phyloP scores from a whole-genome alignment of 2,797 vertebrate genomes.

The Cirrhinus molitorella region DNA sequence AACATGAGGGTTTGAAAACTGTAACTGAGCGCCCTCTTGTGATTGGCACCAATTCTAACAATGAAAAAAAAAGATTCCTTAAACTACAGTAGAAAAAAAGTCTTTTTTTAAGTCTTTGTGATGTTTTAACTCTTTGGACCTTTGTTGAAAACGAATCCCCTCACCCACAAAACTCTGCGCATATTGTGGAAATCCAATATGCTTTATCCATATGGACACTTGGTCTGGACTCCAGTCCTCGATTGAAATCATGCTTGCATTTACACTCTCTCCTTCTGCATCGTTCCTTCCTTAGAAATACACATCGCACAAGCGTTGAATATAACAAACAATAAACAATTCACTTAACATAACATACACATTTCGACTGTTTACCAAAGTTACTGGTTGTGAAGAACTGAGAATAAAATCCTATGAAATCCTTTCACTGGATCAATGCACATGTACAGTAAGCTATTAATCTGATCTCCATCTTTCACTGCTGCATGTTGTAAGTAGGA shows the following conservation, averaged over 20 bases:
- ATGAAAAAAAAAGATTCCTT: background rate
- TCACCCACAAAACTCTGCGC: constrained; percentile 58
- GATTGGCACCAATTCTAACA: background rate
- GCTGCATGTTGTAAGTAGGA: background rate
- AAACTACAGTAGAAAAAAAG: background rate
- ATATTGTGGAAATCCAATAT: constrained; percentile 62
- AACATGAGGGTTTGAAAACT: constrained; percentile 16
- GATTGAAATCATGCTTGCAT: constrained; percentile 48
- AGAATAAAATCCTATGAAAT: background rate
- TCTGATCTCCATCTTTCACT: constrained; percentile 11
- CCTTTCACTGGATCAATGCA: background rate
- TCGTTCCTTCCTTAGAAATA: background rate
- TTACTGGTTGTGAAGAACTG: background rate
- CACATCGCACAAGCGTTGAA: background rate
- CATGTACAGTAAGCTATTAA: background rate
- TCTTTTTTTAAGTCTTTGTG: background rate
- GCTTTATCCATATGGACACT: constrained; percentile 57
- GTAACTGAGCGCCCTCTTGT: constrained; percentile 48
- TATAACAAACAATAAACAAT: background rate
- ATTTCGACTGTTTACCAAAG: background rate
- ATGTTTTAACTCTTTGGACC: background rate
- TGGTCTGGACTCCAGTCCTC: constrained; percentile 59
- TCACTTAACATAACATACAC: background rate
- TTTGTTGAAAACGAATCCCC: background rate
- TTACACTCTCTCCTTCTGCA: constrained; percentile 23